Base-by-base conservation (phyloP, 1,140 invertebrate genomes). In the Notospermus geniculatus region DNA sequence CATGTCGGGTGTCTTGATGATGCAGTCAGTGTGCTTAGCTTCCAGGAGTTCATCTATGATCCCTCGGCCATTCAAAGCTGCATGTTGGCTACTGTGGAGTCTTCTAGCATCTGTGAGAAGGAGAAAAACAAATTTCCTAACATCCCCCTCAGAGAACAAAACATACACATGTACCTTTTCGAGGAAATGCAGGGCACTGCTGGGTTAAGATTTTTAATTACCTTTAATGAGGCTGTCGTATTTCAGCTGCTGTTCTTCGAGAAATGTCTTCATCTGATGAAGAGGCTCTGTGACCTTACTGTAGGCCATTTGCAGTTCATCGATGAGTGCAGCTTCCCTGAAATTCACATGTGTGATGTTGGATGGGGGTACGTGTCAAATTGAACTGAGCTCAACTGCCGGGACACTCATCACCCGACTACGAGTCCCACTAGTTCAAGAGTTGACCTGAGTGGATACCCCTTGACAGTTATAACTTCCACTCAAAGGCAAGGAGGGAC, bases 21-120 rank as follows among this genome's bases (percentile, higher is more conserved):
- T 23, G 50, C 69, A 67, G 22, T 67, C 54, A 2, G 66, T 29
- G 7, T n/a, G 22, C 28, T n/a, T 2, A 45, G 41, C 61, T n/a
- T 57, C 36, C 28, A 61, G 54, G 27, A 71, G 56, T 5, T 62
- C 56, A 39, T 65, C 61, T 53, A 71, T 19, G 28, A 71, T 64
- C 4, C 64, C 62, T n/a, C 65, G 62, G 13, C 64, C 69, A 56
- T 71, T 68, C 28, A 71, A 50, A 28, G 66, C 45, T 5, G 62
- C 57, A 41, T 65, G 57, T 55, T 65, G 59, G 39, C 53, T 63
- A 29, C 64, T 62, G 19, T 65, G 54, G 9, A 50, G 46, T 50
- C 54, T 58, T 11, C 62, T 56, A 13, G 58, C 69, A 63, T 66
- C 69, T 71, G 43, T 23, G 25, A 54, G 50, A 4, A 50, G n/a